Base-by-base conservation (phyloP, 2,113 vertebrate genomes). In the Centropristis striata region DNA sequence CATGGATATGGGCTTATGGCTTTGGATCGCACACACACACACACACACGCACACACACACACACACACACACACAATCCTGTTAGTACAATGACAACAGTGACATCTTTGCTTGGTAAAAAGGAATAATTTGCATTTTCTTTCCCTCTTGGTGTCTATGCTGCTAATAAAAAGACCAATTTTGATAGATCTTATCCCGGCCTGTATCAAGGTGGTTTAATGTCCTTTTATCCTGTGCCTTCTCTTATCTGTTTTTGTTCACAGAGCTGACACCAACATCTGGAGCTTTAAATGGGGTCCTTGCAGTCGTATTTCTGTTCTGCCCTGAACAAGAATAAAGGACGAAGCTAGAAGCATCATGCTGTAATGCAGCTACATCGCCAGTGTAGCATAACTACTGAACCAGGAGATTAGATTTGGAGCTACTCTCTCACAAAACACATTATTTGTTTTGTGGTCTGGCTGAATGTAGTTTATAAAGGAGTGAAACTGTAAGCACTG, bases 331-430 rank as follows among this genome's bases (percentile, higher is more conserved):
- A 65, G 20, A 67, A 63, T n/a, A 61, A 68, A 71, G 10, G 21
- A 59, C 0, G 20, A 63, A 51, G 75, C 60, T 61, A 5, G 8
- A 42, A 73, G 50, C 69, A 59, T 51, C 54, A 39, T 20, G 37
- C 59, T 81, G 84, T 84, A 86, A 81, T 67, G 75, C 68, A 54
- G 71, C 69, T 72, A 69, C 84, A 78, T 27, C 61, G 47, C 75
- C 73, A 61, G 58, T n/a, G 84, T 70, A 66, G 76, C 70, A 76
- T 66, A 83, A 75, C 78, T 71, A 83, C 73, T 85, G 79, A 90
- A 90, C 72, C 81, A 78, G 25, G 80, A 84, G 71, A 86, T 88
- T 88, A 81, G 73, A 86, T 86, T 81, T 82, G 58, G 60, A 69
- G 70, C 42, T 42, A 20, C 46, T 47, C 71, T 64, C 71, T 71